Base-by-base conservation (phyloP, 2,113 vertebrate genomes). In the Charina bottae region DNA sequence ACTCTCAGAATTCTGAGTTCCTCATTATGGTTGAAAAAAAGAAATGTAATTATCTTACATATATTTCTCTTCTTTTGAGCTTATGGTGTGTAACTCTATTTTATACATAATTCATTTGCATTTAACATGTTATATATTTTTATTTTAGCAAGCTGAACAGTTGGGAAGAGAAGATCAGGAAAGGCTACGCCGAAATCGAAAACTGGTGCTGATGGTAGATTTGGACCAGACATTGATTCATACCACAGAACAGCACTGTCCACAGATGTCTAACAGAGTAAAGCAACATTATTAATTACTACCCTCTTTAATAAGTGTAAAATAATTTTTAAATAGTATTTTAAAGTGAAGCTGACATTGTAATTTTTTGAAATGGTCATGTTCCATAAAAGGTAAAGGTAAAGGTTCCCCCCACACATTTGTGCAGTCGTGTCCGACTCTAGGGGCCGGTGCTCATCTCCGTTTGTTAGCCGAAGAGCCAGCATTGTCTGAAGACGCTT, bases 201-300 rank as follows among this genome's bases (percentile, higher is more conserved):
- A 99, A 92, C 96, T 99, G 56, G 99, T 99, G 84, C 98, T 99
- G 21, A 99, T 99, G 99, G 99, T 99, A 89, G 99, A 99, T 94
- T 96, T 99, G 97, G 99, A 99, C 96, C 99, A 99, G 98, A 99
- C 99, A 0, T 95, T 99, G 93, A 99, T 99, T 95, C 99, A 99
- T 96, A 99, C 99, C 2, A 99, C 99, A 0, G 99, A 99, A 90
- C 99, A 99, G 95, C 98, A 98, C 95, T 99, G 98, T 95, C 99
- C 98, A 85, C 98, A 98, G 59, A 98, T 99, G 98, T 99, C 99
- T 83, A 99, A 98, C 93, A 99, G 98, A 97, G 99, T 99, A 95
- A 64, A 88, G 33, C 17, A 13, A 91, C 90, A 90, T 60, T 90
- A 85, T 42, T 64, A 49, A 19, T 68, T 87, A 55, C 88, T 15